Evolutionary conservation across 2,113 vertebrate species (phyloP), one percentile per base, ranked within the genome.

Genomic region (Rostratula benghalensis): DNA sequence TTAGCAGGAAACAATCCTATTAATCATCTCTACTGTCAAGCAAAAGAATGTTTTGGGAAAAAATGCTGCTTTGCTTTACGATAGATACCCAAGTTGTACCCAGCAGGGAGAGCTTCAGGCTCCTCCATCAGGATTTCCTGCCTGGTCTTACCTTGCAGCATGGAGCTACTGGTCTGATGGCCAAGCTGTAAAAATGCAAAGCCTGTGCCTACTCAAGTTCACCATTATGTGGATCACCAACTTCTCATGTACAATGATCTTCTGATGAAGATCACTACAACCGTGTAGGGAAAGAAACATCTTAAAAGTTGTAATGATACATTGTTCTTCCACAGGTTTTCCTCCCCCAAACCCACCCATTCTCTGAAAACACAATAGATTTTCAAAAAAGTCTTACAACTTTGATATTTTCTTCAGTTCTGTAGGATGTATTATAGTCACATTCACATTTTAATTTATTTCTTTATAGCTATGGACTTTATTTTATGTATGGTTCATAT

Each of bases 261-360:
- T 41, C 35, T 70, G 15, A 37, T 79, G 61, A 61, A 6, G 10
- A 18, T 37, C 13, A 41, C 20, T 68, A 22, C 3, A 48, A 35
- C 3, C 28, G 2, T 48, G 33, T 8, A 50, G 7, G 6, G 33
- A 56, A 85, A 75, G 13, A 41, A 76, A 56, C 0, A 67, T 33
- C 74, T 65, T 22, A 30, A 64, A 56, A 57, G 15, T 18, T 11
- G 41, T 33, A 65, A 57, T 27, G 7, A 70, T 70, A 61, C 8
- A 24, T 24, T 19, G 54, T 43, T 79, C 79, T 14, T 54, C 11
- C 27, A 33, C 13, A 50, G 15, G 59, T 31, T 69, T 61, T 70
- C 15, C 3, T 4, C 4, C 13, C 4, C 13, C 2, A 3, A 41
- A 69, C 21, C 3, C 3, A 3, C 2, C 4, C 2, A 61, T 27